phyloP scores from a whole-genome alignment of 2,113 vertebrate genomes.

The Aramus guarauna region DNA sequence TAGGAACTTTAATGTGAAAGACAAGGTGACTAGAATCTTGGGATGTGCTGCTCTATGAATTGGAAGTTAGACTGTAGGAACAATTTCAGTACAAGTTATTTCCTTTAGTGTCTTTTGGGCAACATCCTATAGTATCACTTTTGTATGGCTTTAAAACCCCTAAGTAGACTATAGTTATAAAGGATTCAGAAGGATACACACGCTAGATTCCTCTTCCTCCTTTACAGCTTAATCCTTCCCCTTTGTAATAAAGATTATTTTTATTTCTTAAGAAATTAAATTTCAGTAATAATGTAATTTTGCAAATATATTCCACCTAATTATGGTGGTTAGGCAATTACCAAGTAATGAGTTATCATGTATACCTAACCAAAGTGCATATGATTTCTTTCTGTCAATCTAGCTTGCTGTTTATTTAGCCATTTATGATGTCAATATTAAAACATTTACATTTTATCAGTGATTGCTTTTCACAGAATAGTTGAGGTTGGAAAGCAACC shows the following conservation, averaged over 20 bases:
- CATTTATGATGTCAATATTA: neutral
- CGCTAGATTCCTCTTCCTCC: neutral
- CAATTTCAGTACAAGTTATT: neutral
- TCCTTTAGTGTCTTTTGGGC: neutral
- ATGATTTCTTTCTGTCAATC: neutral
- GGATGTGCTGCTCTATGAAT: neutral
- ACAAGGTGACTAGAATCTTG: neutral
- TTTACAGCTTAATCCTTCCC: neutral
- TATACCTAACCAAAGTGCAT: neutral
- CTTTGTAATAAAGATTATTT: neutral
- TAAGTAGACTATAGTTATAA: neutral
- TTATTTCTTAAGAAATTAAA: neutral
- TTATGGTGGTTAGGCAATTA: neutral
- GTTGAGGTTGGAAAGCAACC: neutral
- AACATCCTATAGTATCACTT: neutral
- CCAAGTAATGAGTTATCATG: neutral
- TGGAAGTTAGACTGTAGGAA: neutral
- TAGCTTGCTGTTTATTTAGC: neutral
- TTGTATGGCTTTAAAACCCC: neutral
- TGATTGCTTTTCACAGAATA: neutral
- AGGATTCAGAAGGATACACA: neutral
- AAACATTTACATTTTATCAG: neutral
- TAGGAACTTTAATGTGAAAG: neutral
- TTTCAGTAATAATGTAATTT: neutral
- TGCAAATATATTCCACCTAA: neutral